Percentiles rank a stretch among this genome's conserved stretches.
phyloP scores from a whole-genome alignment of 2,113 vertebrate genomes.

The Marmota flaviventris region DNA sequence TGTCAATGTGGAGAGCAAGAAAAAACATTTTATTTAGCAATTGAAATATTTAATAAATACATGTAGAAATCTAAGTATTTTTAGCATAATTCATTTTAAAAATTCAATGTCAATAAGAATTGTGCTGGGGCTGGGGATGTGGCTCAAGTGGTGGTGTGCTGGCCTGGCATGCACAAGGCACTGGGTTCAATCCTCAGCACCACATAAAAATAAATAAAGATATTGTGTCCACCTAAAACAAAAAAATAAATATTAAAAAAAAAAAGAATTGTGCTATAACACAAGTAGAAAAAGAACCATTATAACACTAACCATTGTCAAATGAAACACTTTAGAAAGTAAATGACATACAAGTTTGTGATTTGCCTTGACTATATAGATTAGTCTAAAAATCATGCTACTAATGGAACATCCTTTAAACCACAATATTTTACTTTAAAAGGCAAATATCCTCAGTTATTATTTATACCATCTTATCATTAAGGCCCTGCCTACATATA shows the following conservation, averaged over 20 bases:
- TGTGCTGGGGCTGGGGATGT: background rate
- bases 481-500: background rate
- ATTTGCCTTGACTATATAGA: constrained; percentile 31
- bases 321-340: constrained; percentile 57
- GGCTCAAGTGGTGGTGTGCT: too few relatives aligned
- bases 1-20: constrained; percentile 48
- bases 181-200: too few relatives aligned
- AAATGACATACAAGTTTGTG: constrained; percentile 41
- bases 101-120: constrained; percentile 36
- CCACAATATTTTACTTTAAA: constrained; percentile 52
- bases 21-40: constrained; percentile 7
- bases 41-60: constrained; percentile 47
- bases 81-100: constrained; percentile 51
- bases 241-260: too few relatives aligned
- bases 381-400: constrained; percentile 46
- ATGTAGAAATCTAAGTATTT: constrained; percentile 22
- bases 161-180: too few relatives aligned
- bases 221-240: too few relatives aligned
- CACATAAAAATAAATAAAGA: too few relatives aligned
- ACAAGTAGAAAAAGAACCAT: constrained; percentile 37
- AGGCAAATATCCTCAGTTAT: constrained; percentile 39
- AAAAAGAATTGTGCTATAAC: constrained; percentile 27
- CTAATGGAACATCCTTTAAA: constrained; percentile 59
- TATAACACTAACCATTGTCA: constrained; percentile 30
- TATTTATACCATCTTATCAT: constrained; percentile 39